Evolutionary conservation across 2,888 invertebrate genomes (phyloP).

Genomic region (Tenthredo notha): DNA sequence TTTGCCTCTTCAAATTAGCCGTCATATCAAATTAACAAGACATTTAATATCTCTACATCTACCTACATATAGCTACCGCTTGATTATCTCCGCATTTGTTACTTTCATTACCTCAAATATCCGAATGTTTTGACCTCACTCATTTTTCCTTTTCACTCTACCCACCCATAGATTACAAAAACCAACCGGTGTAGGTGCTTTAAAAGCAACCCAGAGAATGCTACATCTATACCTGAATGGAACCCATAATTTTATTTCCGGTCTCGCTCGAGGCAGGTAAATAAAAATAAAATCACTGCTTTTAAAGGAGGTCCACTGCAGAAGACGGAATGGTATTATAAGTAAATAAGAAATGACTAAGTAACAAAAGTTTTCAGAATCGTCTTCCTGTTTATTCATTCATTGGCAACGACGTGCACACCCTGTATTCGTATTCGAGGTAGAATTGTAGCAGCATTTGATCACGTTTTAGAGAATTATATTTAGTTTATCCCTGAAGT

Average conservation of each 20-base stretch:
- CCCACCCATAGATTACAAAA: not conserved
- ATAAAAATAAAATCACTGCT: conserved; percentile 16
- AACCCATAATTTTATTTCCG: conserved; percentile 34
- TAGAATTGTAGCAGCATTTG: conserved; percentile 16
- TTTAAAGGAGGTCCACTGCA: not conserved
- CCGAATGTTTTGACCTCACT: not conserved
- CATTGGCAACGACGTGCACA: not conserved
- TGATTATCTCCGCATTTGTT: not conserved
- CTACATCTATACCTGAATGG: conserved; percentile 1
- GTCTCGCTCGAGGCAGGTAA: conserved; percentile 13
- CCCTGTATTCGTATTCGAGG: not conserved
- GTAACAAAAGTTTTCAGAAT: not conserved
- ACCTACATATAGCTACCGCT: not conserved
- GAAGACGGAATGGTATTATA: not conserved
- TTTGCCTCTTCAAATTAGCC: conserved; percentile 14
- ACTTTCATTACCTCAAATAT: not conserved
- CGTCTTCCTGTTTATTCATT: conserved; percentile 42
- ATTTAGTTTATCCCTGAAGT: conserved; percentile 16
- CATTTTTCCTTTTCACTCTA: not conserved
- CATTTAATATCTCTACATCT: conserved; percentile 4
- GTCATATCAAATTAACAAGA: conserved; percentile 17
- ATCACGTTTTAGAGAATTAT: conserved; percentile 35
- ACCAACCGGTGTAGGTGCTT: not conserved
- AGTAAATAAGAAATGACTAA: not conserved
- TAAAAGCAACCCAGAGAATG: not conserved